Conservation (phyloP, 2,888 invertebrate species). For the Sphaeridia pumilis region DNA sequence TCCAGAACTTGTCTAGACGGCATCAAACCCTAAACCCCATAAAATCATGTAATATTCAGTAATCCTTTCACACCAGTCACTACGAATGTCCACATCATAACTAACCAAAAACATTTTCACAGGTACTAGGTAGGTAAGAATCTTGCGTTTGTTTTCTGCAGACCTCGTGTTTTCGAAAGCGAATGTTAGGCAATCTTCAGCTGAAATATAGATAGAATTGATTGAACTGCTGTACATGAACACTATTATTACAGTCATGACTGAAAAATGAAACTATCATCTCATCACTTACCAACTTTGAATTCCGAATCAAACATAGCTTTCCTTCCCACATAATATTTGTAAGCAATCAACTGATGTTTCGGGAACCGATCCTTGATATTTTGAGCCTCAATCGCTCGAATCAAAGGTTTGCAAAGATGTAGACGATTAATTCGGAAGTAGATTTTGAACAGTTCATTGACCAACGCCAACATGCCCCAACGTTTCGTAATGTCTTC, state of each 20-base stretch:
- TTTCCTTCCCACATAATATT: slow-evolving; percentile 92
- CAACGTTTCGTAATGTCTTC: slow-evolving; percentile 86
- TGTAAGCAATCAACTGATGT: slow-evolving; percentile 90
- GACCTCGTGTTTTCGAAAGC: slow-evolving; percentile 82
- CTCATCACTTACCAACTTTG: slow-evolving; percentile 49
- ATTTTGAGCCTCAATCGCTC: slow-evolving; percentile 80
- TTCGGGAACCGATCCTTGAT: slow-evolving; percentile 80
- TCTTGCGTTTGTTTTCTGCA: slow-evolving; percentile 75
- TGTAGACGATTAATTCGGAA: slow-evolving; percentile 83
- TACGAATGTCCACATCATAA: no score
- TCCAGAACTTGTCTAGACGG: slow-evolving; percentile 68
- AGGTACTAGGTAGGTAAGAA: slow-evolving; percentile 88
- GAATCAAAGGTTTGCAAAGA: slow-evolving; percentile 82
- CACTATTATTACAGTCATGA: neutral
- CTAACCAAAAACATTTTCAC: slow-evolving; percentile 81
- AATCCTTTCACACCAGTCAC: no score
- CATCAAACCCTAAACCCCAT: slow-evolving; percentile 60
- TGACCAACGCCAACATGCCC: slow-evolving; percentile 91
- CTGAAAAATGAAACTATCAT: neutral
- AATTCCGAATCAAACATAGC: slow-evolving; percentile 98
- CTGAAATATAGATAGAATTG: slow-evolving; percentile 40
- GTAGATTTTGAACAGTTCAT: slow-evolving; percentile 95
- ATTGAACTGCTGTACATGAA: no score
- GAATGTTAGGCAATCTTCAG: slow-evolving; percentile 82
- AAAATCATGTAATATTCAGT: no score